Percentiles rank a stretch among this genome's conserved stretches.
These are phyloP conservation scores for Rhynchophorus ferrugineus DNA, from an alignment of 1,140 invertebrate genomes.

Conservation along the genomic window DNA sequence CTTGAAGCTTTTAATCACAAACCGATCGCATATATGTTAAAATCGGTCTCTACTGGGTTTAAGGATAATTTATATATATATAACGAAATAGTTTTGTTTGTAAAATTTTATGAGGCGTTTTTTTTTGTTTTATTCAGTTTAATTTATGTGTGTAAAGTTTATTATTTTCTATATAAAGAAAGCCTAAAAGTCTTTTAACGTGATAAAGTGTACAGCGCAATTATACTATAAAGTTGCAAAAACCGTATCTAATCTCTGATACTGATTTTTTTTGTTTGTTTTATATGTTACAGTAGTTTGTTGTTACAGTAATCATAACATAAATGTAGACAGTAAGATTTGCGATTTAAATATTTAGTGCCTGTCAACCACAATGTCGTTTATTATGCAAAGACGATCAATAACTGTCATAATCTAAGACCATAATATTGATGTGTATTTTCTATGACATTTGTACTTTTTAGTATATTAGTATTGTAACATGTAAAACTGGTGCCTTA, in stretches of 20 bases:
- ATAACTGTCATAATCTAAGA: background rate
- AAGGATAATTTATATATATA: slow-evolving; percentile 5
- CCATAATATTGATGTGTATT: slow-evolving; percentile 3
- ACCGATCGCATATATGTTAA: background rate
- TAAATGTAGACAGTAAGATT: background rate
- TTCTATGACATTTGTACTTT: slow-evolving; percentile 13
- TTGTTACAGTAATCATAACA: background rate
- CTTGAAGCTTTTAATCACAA: background rate
- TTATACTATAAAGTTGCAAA: background rate
- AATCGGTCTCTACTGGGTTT: slow-evolving; percentile 2
- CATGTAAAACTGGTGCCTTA: slow-evolving; percentile 24
- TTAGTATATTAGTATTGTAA: slow-evolving; percentile 19
- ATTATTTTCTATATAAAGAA: slow-evolving; percentile 1
- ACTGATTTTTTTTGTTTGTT: slow-evolving; percentile 4
- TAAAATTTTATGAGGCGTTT: slow-evolving; percentile 3
- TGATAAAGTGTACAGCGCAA: background rate
- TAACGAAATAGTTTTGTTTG: slow-evolving; percentile 10
- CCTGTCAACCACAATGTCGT: too few species aligned
- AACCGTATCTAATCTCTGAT: background rate
- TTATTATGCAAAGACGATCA: background rate
- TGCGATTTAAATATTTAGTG: background rate
- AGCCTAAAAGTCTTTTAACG: background rate
- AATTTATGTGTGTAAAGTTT: slow-evolving; percentile 4
- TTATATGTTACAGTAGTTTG: slow-evolving; percentile 19
- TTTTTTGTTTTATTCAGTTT: slow-evolving; percentile 3